These are phyloP conservation scores for Lophotis ruficrista DNA, from an alignment of 2,113 vertebrate species.

Conservation along the genomic window DNA sequence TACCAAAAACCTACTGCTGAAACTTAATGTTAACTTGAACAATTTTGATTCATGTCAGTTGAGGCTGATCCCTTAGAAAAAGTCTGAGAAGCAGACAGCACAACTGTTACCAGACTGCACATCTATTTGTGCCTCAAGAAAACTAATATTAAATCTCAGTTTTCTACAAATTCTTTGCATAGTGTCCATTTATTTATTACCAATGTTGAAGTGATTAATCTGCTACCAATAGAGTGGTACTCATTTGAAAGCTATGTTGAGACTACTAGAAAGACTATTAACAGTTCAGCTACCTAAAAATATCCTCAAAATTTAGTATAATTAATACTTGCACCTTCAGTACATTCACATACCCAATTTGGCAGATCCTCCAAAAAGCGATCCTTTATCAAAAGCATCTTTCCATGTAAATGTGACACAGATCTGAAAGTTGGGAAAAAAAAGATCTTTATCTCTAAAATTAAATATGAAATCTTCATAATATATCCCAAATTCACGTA, in stretches of 20 bases:
- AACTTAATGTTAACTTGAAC: neutral
- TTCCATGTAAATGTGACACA: slow-evolving; percentile 99
- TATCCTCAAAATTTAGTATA: neutral
- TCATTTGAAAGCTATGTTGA: neutral
- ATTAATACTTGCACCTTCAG: neutral
- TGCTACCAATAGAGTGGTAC: neutral
- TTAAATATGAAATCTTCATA: neutral
- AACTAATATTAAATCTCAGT: neutral
- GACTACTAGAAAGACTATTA: neutral
- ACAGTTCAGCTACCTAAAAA: neutral
- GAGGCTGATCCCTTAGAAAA: neutral
- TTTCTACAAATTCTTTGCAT: neutral
- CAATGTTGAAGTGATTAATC: neutral
- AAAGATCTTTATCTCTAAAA: neutral
- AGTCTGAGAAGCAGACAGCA: neutral
- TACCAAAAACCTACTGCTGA: neutral
- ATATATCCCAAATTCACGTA: neutral
- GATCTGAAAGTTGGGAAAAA: slow-evolving; percentile 76
- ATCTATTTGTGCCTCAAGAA: neutral
- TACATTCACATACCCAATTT: slow-evolving; percentile 87
- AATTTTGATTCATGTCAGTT: neutral
- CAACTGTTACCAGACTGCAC: neutral
- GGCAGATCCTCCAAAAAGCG: slow-evolving; percentile 94
- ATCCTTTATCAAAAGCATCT: slow-evolving; percentile 99
- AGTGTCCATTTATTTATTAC: neutral